Base-by-base conservation (phyloP, 2,113 vertebrate genomes). In the Crotophaga sulcirostris region DNA sequence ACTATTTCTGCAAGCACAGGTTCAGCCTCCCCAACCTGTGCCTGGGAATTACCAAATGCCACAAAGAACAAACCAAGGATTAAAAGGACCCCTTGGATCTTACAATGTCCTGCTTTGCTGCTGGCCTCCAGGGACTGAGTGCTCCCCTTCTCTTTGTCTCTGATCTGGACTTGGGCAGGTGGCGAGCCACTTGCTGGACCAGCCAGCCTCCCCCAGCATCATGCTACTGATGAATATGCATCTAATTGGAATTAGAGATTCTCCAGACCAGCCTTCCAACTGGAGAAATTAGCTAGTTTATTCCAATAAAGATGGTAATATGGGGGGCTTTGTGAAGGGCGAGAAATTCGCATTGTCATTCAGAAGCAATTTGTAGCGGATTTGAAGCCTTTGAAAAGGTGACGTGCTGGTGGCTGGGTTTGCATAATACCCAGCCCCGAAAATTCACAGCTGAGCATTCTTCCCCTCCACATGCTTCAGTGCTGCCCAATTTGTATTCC, bases 271-370 rank as follows among this genome's bases (percentile, higher is more conserved):
- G 44, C 60, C 52, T 56, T 92, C 42, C 64, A 33, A 82, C 91
- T 36, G 77, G 82, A 94, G 87, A 96, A 96, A 95, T 81, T 87
- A 75, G 77, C 38, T 69, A 42, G 82, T 95, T 90, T 75, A 33
- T 95, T 97, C 93, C 86, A 88, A 96, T 93, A 94, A 97, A 95
- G 94, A 95, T 89, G 83, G 83, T 87, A 92, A 93, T 90, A 69
- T n/a, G 12, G 38, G 76, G 18, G 51, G 56, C 84, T 96, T 88
- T 95, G 94, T 58, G 76, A 76, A 83, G 64, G 93, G 78, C 4
- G 4, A 91, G 84, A 94, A 85, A 88, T 76, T 95, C 67, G 80
- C 66, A 67, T 87, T 90, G 73, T 96, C 92, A 94, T 89, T 94
- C 96, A 94, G 91, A 86, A 97, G 95, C 95, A 94, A 96, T 97